Evolutionary conservation across 35 echinoderm and acorn worm genomes (phyloP).

Genomic region (Chiridota heheva): DNA sequence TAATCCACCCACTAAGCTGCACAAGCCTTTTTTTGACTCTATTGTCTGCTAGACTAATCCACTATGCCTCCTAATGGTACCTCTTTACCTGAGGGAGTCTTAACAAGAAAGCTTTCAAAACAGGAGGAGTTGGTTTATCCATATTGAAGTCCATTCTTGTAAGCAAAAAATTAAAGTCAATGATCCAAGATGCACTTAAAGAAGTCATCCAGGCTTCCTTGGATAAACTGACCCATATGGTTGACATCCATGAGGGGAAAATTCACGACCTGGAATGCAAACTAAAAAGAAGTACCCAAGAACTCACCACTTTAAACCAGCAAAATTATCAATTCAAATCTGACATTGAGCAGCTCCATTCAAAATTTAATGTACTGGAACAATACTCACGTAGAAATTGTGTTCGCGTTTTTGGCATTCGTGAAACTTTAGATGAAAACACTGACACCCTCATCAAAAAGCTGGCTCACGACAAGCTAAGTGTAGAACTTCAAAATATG

Average conservation of each 20-base stretch:
- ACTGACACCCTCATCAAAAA: too few species aligned
- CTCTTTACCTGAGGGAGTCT: too few species aligned
- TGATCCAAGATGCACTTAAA: neutral
- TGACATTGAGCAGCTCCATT: neutral
- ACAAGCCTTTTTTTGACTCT: too few species aligned
- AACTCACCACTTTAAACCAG: neutral
- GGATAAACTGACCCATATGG: conserved; percentile 5
- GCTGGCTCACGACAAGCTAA: too few species aligned
- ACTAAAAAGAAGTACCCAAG: neutral
- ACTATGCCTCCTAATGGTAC: too few species aligned
- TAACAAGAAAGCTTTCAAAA: too few species aligned
- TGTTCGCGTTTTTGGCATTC: too few species aligned
- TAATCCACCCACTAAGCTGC: too few species aligned
- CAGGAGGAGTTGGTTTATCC: neutral
- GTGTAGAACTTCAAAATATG: too few species aligned
- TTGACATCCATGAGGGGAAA: neutral
- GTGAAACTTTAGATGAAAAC: too few species aligned
- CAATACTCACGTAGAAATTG: too few species aligned
- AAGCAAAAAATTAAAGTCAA: neutral
- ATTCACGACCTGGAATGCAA: conserved; percentile 11
- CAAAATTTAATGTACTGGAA: neutral
- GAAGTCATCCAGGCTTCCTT: neutral
- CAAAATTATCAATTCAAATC: neutral
- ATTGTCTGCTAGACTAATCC: too few species aligned
- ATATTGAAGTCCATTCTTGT: neutral